Evolutionary conservation across 2,797 vertebrate species (phyloP), one percentile per base, ranked within the genome.

Genomic region (Acanthurus tractus): DNA sequence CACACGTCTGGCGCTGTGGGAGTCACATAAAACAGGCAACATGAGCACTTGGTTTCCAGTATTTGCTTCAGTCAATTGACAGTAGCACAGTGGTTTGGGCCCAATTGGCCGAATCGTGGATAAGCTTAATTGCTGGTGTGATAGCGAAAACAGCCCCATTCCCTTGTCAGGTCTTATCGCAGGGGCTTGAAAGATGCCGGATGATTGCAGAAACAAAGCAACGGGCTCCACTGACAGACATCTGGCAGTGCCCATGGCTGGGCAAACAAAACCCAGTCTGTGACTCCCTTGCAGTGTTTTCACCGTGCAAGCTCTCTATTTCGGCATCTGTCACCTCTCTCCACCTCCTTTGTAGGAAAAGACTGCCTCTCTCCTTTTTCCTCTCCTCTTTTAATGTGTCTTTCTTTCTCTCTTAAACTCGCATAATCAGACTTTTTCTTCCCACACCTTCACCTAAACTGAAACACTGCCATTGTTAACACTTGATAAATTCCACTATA

Each of bases 111-210:
- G 70, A 86, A 84, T 91, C 81, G 50, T 72, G 91, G 93, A 92
- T 94, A 93, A 92, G 89, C 74, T 73, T 89, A 90, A 94, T 94
- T 91, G 89, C 86, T 86, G 74, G 79, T 85, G 71, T 78, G 88
- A 93, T 92, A 82, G 83, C 76, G 86, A 91, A 92, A 91, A 78
- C 87, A 85, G 83, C 81, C 78, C 79, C 73, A 53, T 79, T 91
- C 71, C 88, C 85, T 81, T 87, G 79, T 87, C 66, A 40, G 83
- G 22, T 74, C 88, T 92, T 94, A 95, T 94, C 86, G 0, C 59
- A 9, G 70, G 81, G 63, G 87, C 81, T 76, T 73, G 84, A 83
- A 78, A 90, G 90, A 93, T 91, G 88, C 65, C 48, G 70, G 76
- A 85, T 91, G 89, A 93, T 88, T 89, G 84, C 50, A 83, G 84